Evolutionary conservation across 2,888 invertebrate species (phyloP).

Genomic region (Strigamia crassipes): DNA sequence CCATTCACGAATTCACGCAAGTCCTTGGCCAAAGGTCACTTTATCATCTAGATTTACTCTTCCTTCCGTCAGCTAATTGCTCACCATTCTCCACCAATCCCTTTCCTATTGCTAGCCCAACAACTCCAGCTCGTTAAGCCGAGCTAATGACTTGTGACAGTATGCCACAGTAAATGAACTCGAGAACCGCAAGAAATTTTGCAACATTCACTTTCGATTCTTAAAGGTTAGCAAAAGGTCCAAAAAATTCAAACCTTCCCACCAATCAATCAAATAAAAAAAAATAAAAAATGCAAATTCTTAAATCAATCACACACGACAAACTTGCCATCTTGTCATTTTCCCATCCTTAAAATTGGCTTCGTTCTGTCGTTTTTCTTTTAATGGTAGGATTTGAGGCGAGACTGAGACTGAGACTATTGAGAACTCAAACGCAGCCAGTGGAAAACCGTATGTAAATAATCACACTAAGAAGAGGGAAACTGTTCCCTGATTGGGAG

Average conservation of each 20-base stretch:
- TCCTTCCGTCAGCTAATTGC: slow-evolving; percentile 38
- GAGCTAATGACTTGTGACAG: slow-evolving; percentile 38
- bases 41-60: slow-evolving; percentile 35
- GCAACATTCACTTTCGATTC: slow-evolving; percentile 14
- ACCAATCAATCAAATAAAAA: neutral
- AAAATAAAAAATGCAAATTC: neutral
- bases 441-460: slow-evolving; percentile 42
- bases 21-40: slow-evolving; percentile 25
- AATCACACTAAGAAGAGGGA: slow-evolving; percentile 33
- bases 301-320: slow-evolving; percentile 23
- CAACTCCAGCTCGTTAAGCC: slow-evolving; percentile 37
- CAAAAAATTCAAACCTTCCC: neutral
- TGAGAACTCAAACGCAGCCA: slow-evolving; percentile 38
- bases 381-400: slow-evolving; percentile 40
- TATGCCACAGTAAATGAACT: slow-evolving; percentile 42
- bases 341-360: slow-evolving; percentile 42
- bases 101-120: slow-evolving; percentile 7
- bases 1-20: neutral
- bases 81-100: neutral
- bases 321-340: slow-evolving; percentile 40
- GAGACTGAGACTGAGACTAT: slow-evolving; percentile 30
- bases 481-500: slow-evolving; percentile 26
- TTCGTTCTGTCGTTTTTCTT: slow-evolving; percentile 32
- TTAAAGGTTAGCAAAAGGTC: slow-evolving; percentile 22
- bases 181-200: slow-evolving; percentile 39